Evolutionary conservation across 2,113 vertebrate species (phyloP), one percentile per base, ranked within the genome.

Genomic region (Hippocampus guttulatus): DNA sequence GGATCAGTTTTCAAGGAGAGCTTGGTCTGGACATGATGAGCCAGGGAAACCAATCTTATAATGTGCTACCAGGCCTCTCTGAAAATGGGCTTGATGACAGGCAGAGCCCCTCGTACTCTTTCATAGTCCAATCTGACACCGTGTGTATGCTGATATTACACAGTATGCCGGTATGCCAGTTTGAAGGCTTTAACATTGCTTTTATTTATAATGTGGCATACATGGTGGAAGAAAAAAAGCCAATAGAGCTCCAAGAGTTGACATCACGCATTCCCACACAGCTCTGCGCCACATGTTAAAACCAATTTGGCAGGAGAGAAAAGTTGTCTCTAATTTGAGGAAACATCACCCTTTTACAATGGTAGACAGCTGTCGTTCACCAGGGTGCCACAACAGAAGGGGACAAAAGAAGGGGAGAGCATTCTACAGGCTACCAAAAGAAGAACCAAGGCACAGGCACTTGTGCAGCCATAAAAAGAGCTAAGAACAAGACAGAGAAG

Each of bases 1-100:
- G 90, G 91, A 92, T 93, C 91, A 85, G 92, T 90, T 92, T 93
- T 92, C 92, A 92, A 90, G 85, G 86, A 92, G 91, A 92, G 90
- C 88, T 30, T 61, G 58, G 87, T 90, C 86, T 88, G 84, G 84
- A 90, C 91, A 91, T 91, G 91, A 91, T 81, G 84, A 85, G 87
- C 79, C 82, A 80, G 70, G 88, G 88, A 93, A 92, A 91, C 89
- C 91, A 92, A 93, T 93, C 93, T 93, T 91, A 91, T 92, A 92
- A 92, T 92, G 90, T 75, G 85, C 87, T 77, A 85, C 81, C 77
- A 76, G 80, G 82, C 85, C 85, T 67, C 60, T 79, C 79, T 84
- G 78, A 86, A 89, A 89, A 86, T 83, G 85, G 83, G 84, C 86
- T 87, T 71, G 79, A 87, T 90, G 90, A 91, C 85, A 91, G 82